Evolutionary conservation across 2,797 vertebrate genomes (phyloP), one percentile per base, ranked within the genome.

Genomic region (Sibirionetta formosa): DNA sequence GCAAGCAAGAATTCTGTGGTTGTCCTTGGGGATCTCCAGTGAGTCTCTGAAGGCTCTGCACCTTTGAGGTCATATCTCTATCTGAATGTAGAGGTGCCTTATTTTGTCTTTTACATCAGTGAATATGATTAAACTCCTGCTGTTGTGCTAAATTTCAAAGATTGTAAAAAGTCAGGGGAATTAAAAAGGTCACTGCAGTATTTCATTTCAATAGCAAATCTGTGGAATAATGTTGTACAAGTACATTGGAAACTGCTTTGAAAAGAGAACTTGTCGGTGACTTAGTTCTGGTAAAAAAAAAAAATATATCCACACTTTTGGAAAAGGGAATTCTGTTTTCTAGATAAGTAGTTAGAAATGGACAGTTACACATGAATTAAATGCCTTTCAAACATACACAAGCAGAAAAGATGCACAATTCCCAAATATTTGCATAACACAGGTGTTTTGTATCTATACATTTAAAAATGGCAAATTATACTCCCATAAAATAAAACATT

Each of bases 71-170:
- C 97, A 94, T 94, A 88, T 87, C 92, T 97, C 92, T 96, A 89
- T 96, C 90, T 76, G 96, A 97, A 97, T 5, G 85, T 95, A 97
- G 96, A 98, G 97, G 97, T 97, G 96, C 95, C 96, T 98, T 98
- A 97, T 97, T 98, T 98, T 98, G 97, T 97, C 97, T 98, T 97
- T 96, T 98, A 97, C 93, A 94, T 94, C 79, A 73, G 86, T 95
- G 97, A 97, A 97, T 97, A 97, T 97, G 97, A 98, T 98, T 98
- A 98, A 98, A 98, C 94, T 96, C 96, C 95, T 95, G 96, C 97
- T 98, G 97, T 97, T 98, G 97, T 97, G 97, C 96, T 97, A 97
- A 98, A 98, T 98, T 98, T 98, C 96, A 97, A 97, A 97, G 97
- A 98, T 90, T 98, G 97, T 98, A 97, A 98, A 98, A 98, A 98